Percentiles rank a stretch among this genome's conserved stretches.
Conservation (phyloP, 2,797 vertebrate species). For the Oryzias sinensis region DNA sequence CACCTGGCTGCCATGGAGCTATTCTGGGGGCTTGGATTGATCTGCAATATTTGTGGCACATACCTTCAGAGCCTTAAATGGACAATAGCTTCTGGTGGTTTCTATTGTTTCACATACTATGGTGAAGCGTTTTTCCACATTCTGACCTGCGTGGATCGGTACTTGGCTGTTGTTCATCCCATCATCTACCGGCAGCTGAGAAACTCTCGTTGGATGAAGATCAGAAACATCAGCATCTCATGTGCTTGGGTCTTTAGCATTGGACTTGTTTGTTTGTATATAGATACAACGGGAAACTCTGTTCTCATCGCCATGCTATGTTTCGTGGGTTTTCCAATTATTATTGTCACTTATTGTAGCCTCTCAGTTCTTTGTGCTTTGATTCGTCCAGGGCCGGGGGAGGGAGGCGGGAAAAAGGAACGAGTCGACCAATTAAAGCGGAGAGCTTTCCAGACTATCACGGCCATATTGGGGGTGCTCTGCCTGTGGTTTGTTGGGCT, state of each 20-base stretch:
- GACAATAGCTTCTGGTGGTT: too few species aligned
- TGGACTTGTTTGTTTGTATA: too few species aligned
- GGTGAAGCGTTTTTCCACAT: too few species aligned
- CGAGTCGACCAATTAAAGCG: constrained; percentile 9
- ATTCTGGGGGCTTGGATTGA: neutral
- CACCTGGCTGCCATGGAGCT: constrained; percentile 4
- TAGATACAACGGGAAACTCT: too few species aligned
- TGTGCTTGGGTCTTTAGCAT: too few species aligned
- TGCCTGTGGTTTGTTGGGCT: neutral
- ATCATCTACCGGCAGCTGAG: too few species aligned
- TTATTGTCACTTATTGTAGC: neutral
- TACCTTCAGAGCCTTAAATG: too few species aligned
- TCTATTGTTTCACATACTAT: too few species aligned
- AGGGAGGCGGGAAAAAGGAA: neutral
- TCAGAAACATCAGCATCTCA: too few species aligned
- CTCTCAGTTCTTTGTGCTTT: neutral
- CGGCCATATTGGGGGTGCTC: constrained; percentile 1
- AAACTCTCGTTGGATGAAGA: too few species aligned
- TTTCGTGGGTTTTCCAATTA: neutral
- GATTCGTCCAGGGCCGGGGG: neutral
- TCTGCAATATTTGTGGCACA: neutral
- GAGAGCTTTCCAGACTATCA: constrained; percentile 12
- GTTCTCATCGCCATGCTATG: neutral
- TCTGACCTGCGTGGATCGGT: too few species aligned
- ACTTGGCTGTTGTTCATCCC: too few species aligned